Evolutionary conservation across 2,888 invertebrate species (phyloP), one percentile per base, ranked within the genome.

Genomic region (Zootermopsis nevadensis): DNA sequence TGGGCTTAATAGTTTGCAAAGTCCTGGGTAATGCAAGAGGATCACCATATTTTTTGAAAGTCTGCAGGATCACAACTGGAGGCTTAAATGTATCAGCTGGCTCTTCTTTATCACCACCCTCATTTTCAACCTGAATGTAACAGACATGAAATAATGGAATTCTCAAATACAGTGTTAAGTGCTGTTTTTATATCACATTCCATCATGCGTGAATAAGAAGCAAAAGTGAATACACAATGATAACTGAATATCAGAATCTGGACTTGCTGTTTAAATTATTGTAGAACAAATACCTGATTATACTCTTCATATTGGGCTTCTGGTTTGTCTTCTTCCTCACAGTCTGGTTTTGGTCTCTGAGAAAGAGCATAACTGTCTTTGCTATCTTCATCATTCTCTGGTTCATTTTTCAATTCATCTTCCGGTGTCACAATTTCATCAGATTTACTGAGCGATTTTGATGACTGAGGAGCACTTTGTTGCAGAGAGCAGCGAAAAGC

Each of bases 21-120:
- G 93, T 93, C 82, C 92, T 91, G 86, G 94, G 94, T 42, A 98
- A 89, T 0, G 94, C 94, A 88, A 95, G 93, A 79, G 93, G 90
- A 86, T 95, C 93, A 53, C 94, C 94, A 42, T 92, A 92, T 85
- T 93, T 94, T 90, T 95, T 96, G 87, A 96, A 94, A 7, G 95
- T 94, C 89, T 95, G 95, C 86, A 96, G 93, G 82, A 94, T 92
- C 84, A 96, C 60, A 60, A 60, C 6, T n/a, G 15, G 60, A n/a
- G 60, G n/a, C 60, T 15, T 53, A 3, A 53, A 53, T 53, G 53
- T 15, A 6, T 60, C 15, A 27, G 15, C 27, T 27, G 60, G 27
- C 6, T 60, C 27, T 60, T 27, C 60, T 60, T 60, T 12, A 27
- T 27, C 60, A 60, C n/a, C 8, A 27, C 27, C 27, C 60, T 60